phyloP scores from a whole-genome alignment of 2,888 invertebrate genomes.

The Yponomeuta malinellus region DNA sequence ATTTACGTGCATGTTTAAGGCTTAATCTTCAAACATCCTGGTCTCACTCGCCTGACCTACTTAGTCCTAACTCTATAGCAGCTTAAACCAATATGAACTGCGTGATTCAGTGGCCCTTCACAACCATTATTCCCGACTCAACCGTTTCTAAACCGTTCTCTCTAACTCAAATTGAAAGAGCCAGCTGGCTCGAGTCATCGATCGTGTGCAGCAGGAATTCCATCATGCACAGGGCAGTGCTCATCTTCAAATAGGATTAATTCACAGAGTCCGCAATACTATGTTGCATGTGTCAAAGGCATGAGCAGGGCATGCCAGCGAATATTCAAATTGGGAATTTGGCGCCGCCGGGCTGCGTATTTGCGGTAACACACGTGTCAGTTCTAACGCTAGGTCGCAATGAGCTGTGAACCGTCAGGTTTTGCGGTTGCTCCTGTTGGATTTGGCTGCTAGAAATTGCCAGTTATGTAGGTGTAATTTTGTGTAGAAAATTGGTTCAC shows the following conservation, averaged over 20 bases:
- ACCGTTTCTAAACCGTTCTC: too few relatives aligned
- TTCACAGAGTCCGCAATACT: background rate
- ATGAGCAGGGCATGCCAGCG: background rate
- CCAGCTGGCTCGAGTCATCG: too few relatives aligned
- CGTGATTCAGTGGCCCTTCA: too few relatives aligned
- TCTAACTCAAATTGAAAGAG: too few relatives aligned
- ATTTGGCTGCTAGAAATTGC: background rate
- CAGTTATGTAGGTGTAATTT: background rate
- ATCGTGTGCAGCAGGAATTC: too few relatives aligned
- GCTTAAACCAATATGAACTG: too few relatives aligned
- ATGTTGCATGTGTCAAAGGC: background rate
- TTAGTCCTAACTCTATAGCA: too few relatives aligned
- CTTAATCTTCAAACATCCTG: too few relatives aligned
- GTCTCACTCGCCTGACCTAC: too few relatives aligned
- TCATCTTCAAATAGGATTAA: background rate
- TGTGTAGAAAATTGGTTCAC: too few relatives aligned
- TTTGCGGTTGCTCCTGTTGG: background rate
- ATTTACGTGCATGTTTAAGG: too few relatives aligned
- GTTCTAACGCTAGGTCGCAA: background rate
- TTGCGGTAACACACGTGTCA: background rate
- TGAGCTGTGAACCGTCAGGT: background rate
- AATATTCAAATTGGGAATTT: conserved; percentile 2
- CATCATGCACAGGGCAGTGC: background rate
- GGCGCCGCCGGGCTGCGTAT: background rate
- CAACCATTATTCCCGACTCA: too few relatives aligned